These are phyloP conservation scores for Drosophila elegans DNA, from an alignment of 1,140 invertebrate genomes.

Conservation along the genomic window DNA sequence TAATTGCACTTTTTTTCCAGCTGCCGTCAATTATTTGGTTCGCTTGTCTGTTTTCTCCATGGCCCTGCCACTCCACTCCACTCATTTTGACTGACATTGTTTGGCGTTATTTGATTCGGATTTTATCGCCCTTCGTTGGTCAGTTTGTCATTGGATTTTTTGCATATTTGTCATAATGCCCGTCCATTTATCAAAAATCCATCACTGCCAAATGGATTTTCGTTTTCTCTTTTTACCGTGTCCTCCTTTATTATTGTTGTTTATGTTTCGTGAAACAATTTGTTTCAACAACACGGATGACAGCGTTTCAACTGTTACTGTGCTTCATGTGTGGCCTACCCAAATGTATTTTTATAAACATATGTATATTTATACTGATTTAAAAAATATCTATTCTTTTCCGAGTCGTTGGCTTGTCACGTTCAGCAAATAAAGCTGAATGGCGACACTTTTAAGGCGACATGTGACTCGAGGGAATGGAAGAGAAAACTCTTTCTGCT, in stretches of 20 bases:
- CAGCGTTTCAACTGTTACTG: slow-evolving; percentile 27
- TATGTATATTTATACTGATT: slow-evolving; percentile 35
- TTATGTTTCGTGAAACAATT: slow-evolving; percentile 13
- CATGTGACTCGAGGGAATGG: slow-evolving; percentile 28
- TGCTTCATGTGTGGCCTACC: slow-evolving; percentile 20
- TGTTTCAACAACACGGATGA: slow-evolving; percentile 25
- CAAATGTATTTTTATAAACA: slow-evolving; percentile 15
- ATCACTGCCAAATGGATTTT: slow-evolving; percentile 60
- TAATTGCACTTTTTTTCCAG: slow-evolving; percentile 71
- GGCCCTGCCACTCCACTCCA: slow-evolving; percentile 24
- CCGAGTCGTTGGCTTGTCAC: slow-evolving; percentile 44
- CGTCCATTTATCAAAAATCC: slow-evolving; percentile 67
- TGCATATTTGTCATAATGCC: slow-evolving; percentile 65
- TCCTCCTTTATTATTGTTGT: background rate
- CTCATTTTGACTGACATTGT: slow-evolving; percentile 62
- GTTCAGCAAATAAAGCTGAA: slow-evolving; percentile 59
- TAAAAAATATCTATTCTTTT: slow-evolving; percentile 25
- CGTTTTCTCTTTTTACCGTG: slow-evolving; percentile 1
- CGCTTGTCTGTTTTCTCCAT: slow-evolving; percentile 1
- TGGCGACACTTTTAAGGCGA: slow-evolving; percentile 66
- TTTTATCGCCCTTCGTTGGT: slow-evolving; percentile 62
- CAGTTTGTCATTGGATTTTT: slow-evolving; percentile 53
- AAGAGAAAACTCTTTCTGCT: slow-evolving; percentile 22
- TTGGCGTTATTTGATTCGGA: slow-evolving; percentile 68
- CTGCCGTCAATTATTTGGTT: slow-evolving; percentile 59